These are phyloP conservation scores for Slavum lentiscoides DNA, from an alignment of 2,888 invertebrate species.

Conservation along the genomic window DNA sequence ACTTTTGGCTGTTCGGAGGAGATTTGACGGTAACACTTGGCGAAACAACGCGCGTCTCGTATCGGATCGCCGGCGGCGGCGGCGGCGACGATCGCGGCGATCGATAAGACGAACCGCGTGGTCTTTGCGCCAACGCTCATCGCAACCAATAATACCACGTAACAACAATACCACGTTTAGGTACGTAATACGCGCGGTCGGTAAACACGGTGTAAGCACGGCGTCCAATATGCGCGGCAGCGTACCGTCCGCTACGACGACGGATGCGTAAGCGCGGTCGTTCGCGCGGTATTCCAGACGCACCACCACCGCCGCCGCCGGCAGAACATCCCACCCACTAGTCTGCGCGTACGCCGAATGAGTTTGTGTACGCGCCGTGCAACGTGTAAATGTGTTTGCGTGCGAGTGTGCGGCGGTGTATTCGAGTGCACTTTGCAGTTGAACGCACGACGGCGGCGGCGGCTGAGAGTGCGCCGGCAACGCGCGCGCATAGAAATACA, in stretches of 20 bases:
- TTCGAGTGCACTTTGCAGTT: too few relatives aligned
- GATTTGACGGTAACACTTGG: slow-evolving; percentile 40
- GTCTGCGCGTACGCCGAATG: neutral
- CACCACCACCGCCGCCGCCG: slow-evolving; percentile 2
- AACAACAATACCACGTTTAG: too few relatives aligned
- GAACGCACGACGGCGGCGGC: too few relatives aligned
- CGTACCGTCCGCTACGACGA: slow-evolving; percentile 22
- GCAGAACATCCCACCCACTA: slow-evolving; percentile 32
- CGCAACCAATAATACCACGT: neutral
- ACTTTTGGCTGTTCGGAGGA: slow-evolving; percentile 44
- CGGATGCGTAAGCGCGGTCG: slow-evolving; percentile 3
- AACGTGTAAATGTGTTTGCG: too few relatives aligned
- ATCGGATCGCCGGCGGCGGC: slow-evolving; percentile 6
- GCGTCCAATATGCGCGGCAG: neutral
- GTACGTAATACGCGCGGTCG: neutral
- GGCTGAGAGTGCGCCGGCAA: too few relatives aligned
- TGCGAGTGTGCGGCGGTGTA: too few relatives aligned
- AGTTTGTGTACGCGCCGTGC: neutral
- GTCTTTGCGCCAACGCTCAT: neutral
- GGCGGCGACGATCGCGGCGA: neutral
- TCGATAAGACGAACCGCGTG: neutral
- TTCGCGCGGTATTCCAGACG: slow-evolving; percentile 8
- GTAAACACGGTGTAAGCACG: neutral
- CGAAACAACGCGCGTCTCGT: slow-evolving; percentile 40
- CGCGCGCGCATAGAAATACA: too few relatives aligned